Evolutionary conservation across 2,888 invertebrate genomes (phyloP).

Genomic region (Vandiemenella viatica): DNA sequence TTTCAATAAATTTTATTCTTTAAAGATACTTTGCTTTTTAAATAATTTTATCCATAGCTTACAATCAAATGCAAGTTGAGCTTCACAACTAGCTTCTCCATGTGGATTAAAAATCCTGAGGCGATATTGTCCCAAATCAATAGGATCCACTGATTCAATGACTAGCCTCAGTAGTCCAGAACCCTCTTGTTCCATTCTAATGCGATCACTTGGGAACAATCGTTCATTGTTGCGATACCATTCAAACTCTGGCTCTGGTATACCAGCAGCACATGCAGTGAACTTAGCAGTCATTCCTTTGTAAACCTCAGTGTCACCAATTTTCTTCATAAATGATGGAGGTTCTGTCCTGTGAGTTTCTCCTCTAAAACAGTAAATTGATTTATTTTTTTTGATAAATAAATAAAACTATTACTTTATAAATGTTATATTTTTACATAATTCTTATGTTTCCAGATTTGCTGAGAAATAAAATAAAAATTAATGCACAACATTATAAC

Average conservation of each 20-base stretch:
- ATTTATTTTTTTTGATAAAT: not conserved
- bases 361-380: conserved; percentile 36
- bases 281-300: conserved; percentile 82
- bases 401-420: not conserved
- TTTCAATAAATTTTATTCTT: too few relatives aligned
- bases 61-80: conserved; percentile 70
- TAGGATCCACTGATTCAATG: conserved; percentile 58
- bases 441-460: not conserved
- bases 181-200: conserved; percentile 66
- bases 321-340: conserved; percentile 75
- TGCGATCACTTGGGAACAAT: conserved; percentile 66
- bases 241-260: conserved; percentile 76
- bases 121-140: conserved; percentile 73
- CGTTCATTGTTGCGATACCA: conserved; percentile 70
- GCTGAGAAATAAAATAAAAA: not conserved
- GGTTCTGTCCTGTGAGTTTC: conserved; percentile 62
- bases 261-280: conserved; percentile 80
- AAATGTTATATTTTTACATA: not conserved
- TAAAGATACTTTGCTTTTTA: too few relatives aligned
- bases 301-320: conserved; percentile 75
- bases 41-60: too few relatives aligned
- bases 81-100: conserved; percentile 67
- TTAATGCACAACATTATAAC: not conserved
- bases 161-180: conserved; percentile 70
- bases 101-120: conserved; percentile 71